phyloP scores from a whole-genome alignment of 1,140 invertebrate genomes.

The Paralvinella palmiformis region DNA sequence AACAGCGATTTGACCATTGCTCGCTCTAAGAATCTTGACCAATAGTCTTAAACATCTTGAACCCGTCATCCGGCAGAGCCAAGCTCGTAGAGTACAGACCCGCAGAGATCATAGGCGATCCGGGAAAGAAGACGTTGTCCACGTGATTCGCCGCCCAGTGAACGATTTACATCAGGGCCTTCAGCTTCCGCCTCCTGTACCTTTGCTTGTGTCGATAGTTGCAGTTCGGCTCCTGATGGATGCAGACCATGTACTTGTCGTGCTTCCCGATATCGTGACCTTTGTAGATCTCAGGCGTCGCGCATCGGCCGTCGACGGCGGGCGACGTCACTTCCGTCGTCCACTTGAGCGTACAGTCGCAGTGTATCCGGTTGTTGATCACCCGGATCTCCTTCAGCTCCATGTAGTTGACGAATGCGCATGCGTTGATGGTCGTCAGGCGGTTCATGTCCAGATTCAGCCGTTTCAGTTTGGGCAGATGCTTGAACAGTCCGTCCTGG shows the following conservation, averaged over 20 bases:
- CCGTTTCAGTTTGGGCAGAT: neutral
- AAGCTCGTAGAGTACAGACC: too few species aligned
- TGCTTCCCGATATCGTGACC: neutral
- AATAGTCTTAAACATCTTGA: too few species aligned
- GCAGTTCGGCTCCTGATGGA: neutral
- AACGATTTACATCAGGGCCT: too few species aligned
- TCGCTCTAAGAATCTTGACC: too few species aligned
- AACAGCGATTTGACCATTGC: too few species aligned
- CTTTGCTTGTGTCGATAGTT: neutral
- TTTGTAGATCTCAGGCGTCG: neutral
- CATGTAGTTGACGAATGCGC: conserved; percentile 9
- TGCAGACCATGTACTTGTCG: conserved; percentile 1
- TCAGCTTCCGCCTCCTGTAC: too few species aligned
- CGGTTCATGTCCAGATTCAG: conserved; percentile 11
- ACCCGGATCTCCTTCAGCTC: conserved; percentile 7
- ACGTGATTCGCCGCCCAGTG: too few species aligned
- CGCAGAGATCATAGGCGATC: too few species aligned
- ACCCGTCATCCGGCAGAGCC: too few species aligned
- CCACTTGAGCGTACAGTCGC: conserved; percentile 15
- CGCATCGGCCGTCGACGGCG: neutral
- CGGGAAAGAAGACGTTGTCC: too few species aligned
- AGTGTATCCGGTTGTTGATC: conserved; percentile 11
- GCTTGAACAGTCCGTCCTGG: neutral
- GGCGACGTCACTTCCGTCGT: neutral
- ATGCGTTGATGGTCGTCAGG: conserved; percentile 11